Evolutionary conservation across 2,113 vertebrate species (phyloP).

Genomic region (Triplophysa dalaica): DNA sequence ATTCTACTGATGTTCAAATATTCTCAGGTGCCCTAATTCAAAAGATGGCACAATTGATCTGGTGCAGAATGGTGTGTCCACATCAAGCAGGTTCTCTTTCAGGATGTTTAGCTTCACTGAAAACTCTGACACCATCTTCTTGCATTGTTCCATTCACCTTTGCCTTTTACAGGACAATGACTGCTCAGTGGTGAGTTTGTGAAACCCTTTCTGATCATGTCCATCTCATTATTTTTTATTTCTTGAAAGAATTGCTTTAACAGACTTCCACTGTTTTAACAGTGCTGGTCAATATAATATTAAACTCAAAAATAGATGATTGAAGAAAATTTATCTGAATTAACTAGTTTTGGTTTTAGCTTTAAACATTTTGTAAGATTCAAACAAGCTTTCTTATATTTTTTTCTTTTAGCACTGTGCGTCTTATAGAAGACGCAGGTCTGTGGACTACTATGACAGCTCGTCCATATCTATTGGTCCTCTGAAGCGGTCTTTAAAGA

Average conservation of each 20-base stretch:
- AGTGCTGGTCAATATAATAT: too few species aligned
- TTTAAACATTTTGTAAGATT: too few species aligned
- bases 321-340: too few species aligned
- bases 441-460: constrained; percentile 8
- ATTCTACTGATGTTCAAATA: too few species aligned
- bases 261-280: too few species aligned
- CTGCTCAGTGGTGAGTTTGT: constrained; percentile 38
- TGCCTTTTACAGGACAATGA: constrained; percentile 29
- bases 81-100: constrained; percentile 48
- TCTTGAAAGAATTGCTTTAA: too few species aligned
- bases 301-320: too few species aligned
- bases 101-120: constrained; percentile 25
- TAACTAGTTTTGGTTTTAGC: too few species aligned
- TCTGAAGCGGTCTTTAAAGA: background rate
- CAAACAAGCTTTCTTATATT: too few species aligned
- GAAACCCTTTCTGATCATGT: background rate
- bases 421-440: background rate
- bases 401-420: background rate
- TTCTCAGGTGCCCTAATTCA: constrained; percentile 48
- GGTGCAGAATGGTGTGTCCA: constrained; percentile 39
- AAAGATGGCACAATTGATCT: constrained; percentile 3
- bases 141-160: constrained; percentile 50
- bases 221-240: background rate
- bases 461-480: constrained; percentile 11
- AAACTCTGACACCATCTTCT: constrained; percentile 28